Conservation (phyloP, 2,797 vertebrate genomes). For the Cyprinodon diabolis region DNA sequence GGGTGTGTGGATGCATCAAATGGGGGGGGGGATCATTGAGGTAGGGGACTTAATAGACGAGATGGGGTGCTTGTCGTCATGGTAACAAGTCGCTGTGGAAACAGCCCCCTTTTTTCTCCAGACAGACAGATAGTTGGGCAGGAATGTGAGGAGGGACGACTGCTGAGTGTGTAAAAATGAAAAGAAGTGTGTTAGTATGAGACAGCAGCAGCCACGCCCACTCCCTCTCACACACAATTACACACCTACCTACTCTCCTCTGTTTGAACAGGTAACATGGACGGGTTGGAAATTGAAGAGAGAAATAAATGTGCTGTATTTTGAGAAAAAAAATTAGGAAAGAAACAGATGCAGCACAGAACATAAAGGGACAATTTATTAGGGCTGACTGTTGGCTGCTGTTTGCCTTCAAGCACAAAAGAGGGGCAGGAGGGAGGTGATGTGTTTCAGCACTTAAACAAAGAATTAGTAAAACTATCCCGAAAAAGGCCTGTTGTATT, state of each 20-base stretch:
- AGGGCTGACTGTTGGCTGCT: background rate
- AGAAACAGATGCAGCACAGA: background rate
- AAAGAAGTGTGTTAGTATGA: constrained; percentile 50
- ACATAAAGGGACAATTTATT: background rate
- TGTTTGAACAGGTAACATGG: constrained; percentile 4
- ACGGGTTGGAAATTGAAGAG: background rate
- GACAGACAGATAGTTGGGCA: constrained; percentile 43
- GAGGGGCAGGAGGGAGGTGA: background rate
- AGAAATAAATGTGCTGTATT: constrained; percentile 10
- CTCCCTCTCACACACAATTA: constrained; percentile 19
- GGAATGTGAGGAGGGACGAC: constrained; percentile 46
- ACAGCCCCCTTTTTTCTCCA: constrained; percentile 56
- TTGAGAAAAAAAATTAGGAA: background rate
- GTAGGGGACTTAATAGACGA: constrained; percentile 62
- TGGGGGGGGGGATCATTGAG: constrained; percentile 54
- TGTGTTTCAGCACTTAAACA: constrained; percentile 7
- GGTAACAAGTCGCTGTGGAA: constrained; percentile 74
- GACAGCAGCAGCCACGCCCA: constrained; percentile 49
- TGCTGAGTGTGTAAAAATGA: constrained; percentile 70
- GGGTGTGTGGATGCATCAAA: background rate
- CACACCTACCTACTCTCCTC: constrained; percentile 10
- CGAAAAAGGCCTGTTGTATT: background rate
- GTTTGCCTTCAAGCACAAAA: background rate
- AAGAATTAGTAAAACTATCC: background rate
- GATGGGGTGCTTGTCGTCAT: constrained; percentile 72